Evolutionary conservation across 2,888 invertebrate species (phyloP).

Genomic region (Gastrophysa polygoni): DNA sequence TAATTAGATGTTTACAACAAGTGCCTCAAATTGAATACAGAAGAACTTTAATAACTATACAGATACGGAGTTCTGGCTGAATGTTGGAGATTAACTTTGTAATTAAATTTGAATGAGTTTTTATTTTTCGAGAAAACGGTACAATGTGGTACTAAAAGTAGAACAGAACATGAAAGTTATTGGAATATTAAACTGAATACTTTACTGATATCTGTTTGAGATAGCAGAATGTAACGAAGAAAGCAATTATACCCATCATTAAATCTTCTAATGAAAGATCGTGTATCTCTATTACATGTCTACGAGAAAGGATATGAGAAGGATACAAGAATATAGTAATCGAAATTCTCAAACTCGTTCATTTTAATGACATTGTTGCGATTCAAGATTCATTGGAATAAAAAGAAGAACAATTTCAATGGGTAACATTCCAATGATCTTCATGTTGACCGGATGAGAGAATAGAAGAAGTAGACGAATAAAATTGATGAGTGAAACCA

Average conservation of each 20-base stretch:
- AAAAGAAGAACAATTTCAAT: background rate
- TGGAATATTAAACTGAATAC: no score
- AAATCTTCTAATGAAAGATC: background rate
- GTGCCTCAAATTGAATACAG: background rate
- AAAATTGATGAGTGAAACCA: no score
- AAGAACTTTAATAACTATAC: slow-evolving; percentile 9
- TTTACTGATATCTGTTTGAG: no score
- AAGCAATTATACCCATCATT: background rate
- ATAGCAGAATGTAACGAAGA: background rate
- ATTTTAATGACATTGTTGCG: background rate
- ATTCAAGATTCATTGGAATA: background rate
- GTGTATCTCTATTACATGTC: background rate
- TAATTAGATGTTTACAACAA: slow-evolving; percentile 4
- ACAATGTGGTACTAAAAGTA: background rate
- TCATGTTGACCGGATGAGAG: background rate
- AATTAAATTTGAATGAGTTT: background rate
- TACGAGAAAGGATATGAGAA: background rate
- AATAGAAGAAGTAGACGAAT: background rate
- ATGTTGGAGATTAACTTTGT: background rate
- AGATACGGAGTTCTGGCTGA: background rate
- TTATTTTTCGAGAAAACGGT: background rate
- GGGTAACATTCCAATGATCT: background rate
- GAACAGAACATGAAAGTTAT: no score
- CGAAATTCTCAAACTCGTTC: background rate
- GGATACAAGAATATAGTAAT: background rate